Evolutionary conservation across 2,113 vertebrate genomes (phyloP).

Genomic region (Varanus salvator): DNA sequence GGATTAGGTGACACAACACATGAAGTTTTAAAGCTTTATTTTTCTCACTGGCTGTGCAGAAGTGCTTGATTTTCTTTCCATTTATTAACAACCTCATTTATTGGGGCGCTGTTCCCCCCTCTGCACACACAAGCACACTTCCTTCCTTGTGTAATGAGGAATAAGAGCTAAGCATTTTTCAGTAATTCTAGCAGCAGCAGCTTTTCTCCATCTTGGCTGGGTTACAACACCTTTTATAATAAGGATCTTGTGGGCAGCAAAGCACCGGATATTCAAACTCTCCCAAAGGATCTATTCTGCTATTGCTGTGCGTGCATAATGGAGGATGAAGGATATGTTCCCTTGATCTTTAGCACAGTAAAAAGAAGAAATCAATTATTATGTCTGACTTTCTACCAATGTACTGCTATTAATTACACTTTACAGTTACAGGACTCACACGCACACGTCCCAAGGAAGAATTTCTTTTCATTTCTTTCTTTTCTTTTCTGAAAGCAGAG

Average conservation of each 20-base stretch:
- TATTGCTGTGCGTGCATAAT: conserved; percentile 68
- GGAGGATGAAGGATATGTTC: conserved; percentile 69
- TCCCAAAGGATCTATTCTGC: conserved; percentile 75
- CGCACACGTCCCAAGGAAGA: conserved; percentile 51
- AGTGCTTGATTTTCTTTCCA: conserved; percentile 17
- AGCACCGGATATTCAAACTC: conserved; percentile 68
- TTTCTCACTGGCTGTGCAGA: conserved; percentile 11
- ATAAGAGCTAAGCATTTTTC: conserved; percentile 70
- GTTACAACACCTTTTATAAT: conserved; percentile 70
- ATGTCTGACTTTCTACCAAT: conserved; percentile 69
- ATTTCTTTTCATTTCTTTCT: conserved; percentile 2
- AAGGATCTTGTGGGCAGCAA: conserved; percentile 64
- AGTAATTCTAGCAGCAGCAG: conserved; percentile 57
- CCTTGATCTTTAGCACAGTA: conserved; percentile 73
- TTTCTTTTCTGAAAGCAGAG: conserved; percentile 30
- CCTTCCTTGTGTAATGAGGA: conserved; percentile 60
- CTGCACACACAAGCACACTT: conserved; percentile 12
- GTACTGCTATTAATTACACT: conserved; percentile 75
- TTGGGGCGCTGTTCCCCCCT: conserved; percentile 19
- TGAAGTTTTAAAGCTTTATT: neutral
- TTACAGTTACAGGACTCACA: conserved; percentile 68
- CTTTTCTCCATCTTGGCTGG: conserved; percentile 65
- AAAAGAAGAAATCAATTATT: conserved; percentile 77
- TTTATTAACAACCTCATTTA: conserved; percentile 42
- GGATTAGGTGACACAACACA: neutral